Evolutionary conservation across 2,113 vertebrate species (phyloP).

Genomic region (Todiramphus chloris): DNA sequence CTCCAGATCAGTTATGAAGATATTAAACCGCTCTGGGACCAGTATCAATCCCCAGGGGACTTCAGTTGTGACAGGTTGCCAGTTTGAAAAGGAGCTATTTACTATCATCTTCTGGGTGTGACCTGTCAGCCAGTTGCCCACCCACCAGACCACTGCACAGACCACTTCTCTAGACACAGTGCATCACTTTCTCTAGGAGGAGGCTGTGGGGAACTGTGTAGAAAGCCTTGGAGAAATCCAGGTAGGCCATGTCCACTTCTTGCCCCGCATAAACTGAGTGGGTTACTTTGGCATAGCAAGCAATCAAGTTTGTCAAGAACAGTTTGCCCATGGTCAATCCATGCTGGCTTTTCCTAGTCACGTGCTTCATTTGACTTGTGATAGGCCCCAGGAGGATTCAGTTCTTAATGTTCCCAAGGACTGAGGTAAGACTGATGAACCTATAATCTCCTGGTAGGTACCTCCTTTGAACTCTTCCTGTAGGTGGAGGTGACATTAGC

Average conservation of each 20-base stretch:
- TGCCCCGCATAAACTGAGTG: too few species aligned
- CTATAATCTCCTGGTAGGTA: neutral
- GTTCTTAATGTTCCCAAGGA: neutral
- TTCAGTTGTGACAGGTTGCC: neutral
- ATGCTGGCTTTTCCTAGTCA: neutral
- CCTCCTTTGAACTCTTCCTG: neutral
- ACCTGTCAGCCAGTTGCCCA: neutral
- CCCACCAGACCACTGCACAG: neutral
- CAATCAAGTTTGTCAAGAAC: neutral
- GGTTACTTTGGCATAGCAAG: neutral
- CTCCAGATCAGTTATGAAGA: fast-evolving
- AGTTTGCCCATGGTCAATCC: neutral
- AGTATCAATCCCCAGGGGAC: fast-evolving
- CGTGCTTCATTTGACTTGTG: neutral
- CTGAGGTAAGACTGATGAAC: neutral
- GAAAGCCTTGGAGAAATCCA: neutral
- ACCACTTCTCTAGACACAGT: neutral
- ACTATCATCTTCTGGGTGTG: neutral
- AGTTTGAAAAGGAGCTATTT: neutral
- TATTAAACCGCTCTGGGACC: neutral
- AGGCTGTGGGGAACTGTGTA: neutral
- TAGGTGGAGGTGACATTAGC: neutral
- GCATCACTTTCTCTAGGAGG: neutral
- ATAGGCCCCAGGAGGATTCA: neutral
- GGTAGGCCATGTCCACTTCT: neutral